Percentiles rank a stretch among this genome's conserved stretches.
phyloP scores from a whole-genome alignment of 2,113 vertebrate genomes.

The Shinisaurus crocodilurus region DNA sequence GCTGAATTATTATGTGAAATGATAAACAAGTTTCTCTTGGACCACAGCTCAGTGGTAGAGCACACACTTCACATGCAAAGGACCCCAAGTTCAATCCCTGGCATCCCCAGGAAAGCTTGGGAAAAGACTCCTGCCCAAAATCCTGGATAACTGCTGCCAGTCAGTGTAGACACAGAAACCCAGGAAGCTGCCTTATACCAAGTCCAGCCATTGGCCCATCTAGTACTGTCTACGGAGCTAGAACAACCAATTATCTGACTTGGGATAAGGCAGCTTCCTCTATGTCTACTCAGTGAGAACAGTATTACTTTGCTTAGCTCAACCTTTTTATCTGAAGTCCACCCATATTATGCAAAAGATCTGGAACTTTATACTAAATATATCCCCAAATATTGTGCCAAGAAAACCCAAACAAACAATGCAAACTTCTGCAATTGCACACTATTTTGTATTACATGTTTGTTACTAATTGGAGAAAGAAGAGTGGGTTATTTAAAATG shows the following conservation, averaged over 20 bases:
- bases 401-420: background rate
- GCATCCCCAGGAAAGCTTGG: background rate
- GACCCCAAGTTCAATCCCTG: background rate
- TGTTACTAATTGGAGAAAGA: background rate
- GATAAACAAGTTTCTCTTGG: background rate
- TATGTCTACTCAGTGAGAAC: background rate
- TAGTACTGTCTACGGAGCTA: background rate
- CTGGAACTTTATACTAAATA: background rate
- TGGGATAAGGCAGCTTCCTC: no score
- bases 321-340: background rate
- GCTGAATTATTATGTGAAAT: background rate
- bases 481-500: background rate
- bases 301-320: background rate
- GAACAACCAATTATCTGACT: background rate
- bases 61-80: background rate
- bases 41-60: background rate
- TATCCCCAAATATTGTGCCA: background rate
- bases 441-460: background rate
- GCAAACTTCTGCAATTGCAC: background rate
- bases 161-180: background rate
- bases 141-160: background rate
- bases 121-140: background rate
- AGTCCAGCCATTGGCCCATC: background rate
- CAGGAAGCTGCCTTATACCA: background rate
- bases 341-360: no score